Base-by-base conservation (phyloP, 2,888 invertebrate species). In the Pachliopta kotzebuea region DNA sequence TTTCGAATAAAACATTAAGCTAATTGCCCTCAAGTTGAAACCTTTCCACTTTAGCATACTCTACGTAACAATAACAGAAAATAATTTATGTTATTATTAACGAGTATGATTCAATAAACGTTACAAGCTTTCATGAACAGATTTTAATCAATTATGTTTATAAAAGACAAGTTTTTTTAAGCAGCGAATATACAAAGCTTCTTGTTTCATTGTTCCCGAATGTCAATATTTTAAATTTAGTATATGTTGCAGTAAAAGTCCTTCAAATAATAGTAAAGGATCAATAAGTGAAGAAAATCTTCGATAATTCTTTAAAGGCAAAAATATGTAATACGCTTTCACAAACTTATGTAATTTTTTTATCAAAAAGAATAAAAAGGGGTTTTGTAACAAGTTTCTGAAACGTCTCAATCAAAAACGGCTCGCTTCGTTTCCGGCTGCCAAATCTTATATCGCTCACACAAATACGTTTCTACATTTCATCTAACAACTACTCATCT, bases 361-460 rank as follows among this genome's bases (percentile, higher is more conserved):
- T 24, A 57, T 50, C 23, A 57, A 26, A 20, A 58, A 21, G 57
- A 45, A 52, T 37, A 58, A 45, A 55, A 49, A 61, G 24, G 3
- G 29, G 23, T 58, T 29, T 37, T 23, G 37, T 57, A 63, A 58
- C 42, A 54, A 63, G 31, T 63, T 55, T 63, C 26, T 60, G 49
- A 64, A 59, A 52, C 52, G 26, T 56, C 60, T 57, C 56, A 57
- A 61, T 65, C 65, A 65, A 53, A 60, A 57, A 57, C 56, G 56
- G 23, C 9, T 17, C 24, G 60, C 50, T 54, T 61, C 52, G 53
- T 57, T 65, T 60, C 57, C 60, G 58, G 55, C 64, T 71, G 69
- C 71, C 71, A 71, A 66, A 71, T 69, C 69, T 68, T 67, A 68
- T 71, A 67, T 63, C 62, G 65, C 61, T 67, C 60, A 21, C 57